Conservation (phyloP, 1,140 invertebrate genomes). For the Lasaia peninsularis region DNA sequence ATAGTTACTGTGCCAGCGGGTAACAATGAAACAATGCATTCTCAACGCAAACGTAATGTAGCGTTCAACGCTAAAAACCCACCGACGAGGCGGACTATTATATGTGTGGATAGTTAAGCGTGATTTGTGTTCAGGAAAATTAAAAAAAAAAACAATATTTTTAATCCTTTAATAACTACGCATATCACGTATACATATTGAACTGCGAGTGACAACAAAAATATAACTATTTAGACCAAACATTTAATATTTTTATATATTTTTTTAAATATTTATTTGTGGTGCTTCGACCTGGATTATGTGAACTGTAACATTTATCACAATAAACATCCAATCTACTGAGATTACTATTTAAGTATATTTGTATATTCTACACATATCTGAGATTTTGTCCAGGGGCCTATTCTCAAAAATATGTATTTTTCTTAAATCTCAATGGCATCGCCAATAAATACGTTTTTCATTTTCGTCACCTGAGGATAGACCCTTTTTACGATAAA, state of each 20-base stretch:
- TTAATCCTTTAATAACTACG: constrained; percentile 26
- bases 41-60: no score
- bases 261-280: constrained; percentile 7
- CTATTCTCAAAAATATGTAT: not conserved
- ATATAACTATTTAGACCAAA: constrained; percentile 30
- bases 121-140: not conserved
- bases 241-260: constrained; percentile 25
- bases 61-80: no score
- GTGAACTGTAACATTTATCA: constrained; percentile 10
- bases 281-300: constrained; percentile 17
- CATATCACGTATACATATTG: constrained; percentile 30
- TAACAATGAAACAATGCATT: no score
- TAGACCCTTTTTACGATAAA: no score
- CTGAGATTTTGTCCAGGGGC: not conserved
- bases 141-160: constrained; percentile 2
- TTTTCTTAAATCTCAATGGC: no score
- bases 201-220: constrained; percentile 28
- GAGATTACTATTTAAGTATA: not conserved
- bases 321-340: constrained; percentile 21
- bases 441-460: no score
- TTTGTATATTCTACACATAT: no score
- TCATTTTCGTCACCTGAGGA: no score
- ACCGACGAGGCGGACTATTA: no score
- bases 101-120: no score
- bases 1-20: no score